Percentiles rank a stretch among this genome's conserved stretches.
These are phyloP conservation scores for Macrosteles quadrilineatus DNA, from an alignment of 1,140 invertebrate species.

Conservation along the genomic window DNA sequence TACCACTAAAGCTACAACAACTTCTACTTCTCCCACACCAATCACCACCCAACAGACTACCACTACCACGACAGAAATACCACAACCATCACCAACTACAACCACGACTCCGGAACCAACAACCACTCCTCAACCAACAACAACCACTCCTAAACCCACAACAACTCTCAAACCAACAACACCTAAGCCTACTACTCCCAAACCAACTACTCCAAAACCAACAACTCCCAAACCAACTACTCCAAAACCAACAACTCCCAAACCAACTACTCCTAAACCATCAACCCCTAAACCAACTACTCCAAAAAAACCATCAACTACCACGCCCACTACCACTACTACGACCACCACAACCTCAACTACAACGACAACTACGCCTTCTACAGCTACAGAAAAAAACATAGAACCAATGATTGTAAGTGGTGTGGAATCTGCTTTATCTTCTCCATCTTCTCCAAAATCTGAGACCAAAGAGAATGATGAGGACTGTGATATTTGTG, in stretches of 20 bases:
- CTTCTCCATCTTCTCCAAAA: too few species aligned
- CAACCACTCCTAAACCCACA: slow-evolving; percentile 29
- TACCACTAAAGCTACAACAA: slow-evolving; percentile 11
- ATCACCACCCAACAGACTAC: slow-evolving; percentile 29
- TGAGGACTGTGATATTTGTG: too few species aligned
- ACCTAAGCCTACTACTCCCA: slow-evolving; percentile 25
- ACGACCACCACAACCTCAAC: slow-evolving; percentile 14
- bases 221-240: slow-evolving; percentile 23
- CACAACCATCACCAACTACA: slow-evolving; percentile 22
- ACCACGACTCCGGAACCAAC: slow-evolving; percentile 14
- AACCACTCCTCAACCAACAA: slow-evolving; percentile 29
- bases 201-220: slow-evolving; percentile 29
- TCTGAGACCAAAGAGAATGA: too few species aligned
- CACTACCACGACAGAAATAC: slow-evolving; percentile 23
- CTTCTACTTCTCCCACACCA: slow-evolving; percentile 11
- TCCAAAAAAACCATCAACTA: slow-evolving; percentile 16
- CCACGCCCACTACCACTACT: slow-evolving; percentile 18
- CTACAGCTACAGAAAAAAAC: not conserved
- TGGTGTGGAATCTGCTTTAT: too few species aligned
- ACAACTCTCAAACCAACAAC: slow-evolving; percentile 32
- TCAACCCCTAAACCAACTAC: slow-evolving; percentile 5
- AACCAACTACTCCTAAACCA: slow-evolving; percentile 16
- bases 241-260: slow-evolving; percentile 29
- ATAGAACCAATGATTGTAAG: too few species aligned
- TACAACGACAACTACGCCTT: slow-evolving; percentile 15